Percentiles rank a stretch among this genome's conserved stretches.
Evolutionary conservation across 2,113 vertebrate species (phyloP).

Genomic region (Neolamprologus brichardi): DNA sequence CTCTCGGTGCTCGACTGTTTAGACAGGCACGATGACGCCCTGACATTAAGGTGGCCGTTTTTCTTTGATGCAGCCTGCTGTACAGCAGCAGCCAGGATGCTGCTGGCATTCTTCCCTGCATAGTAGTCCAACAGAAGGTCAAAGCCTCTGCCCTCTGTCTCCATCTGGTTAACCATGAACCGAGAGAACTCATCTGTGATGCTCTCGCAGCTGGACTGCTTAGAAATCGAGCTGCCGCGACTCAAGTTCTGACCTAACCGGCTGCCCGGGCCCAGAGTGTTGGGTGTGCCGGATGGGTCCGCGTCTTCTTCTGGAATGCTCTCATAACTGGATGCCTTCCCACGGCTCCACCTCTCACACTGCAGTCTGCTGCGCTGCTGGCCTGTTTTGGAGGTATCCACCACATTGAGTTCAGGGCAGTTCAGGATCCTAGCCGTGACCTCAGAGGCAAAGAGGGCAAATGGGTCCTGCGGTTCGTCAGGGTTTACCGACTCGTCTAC

Average conservation of each 20-base stretch:
- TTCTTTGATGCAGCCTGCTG: slow-evolving; percentile 84
- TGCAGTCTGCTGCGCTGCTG: slow-evolving; percentile 83
- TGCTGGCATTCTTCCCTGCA: slow-evolving; percentile 91
- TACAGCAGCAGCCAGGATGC: slow-evolving; percentile 84
- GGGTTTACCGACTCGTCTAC: slow-evolving; percentile 88
- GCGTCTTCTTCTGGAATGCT: slow-evolving; percentile 92
- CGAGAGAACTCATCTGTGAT: slow-evolving; percentile 97
- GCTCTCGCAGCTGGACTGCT: slow-evolving; percentile 97
- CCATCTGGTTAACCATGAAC: slow-evolving; percentile 99
- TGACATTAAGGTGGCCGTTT: slow-evolving; percentile 84
- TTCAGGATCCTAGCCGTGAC: slow-evolving; percentile 92
- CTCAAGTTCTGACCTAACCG: slow-evolving; percentile 84
- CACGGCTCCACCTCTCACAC: slow-evolving; percentile 87
- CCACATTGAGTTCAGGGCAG: slow-evolving; percentile 83
- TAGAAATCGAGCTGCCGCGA: slow-evolving; percentile 92
- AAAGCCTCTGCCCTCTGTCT: slow-evolving; percentile 90
- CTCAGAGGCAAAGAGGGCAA: slow-evolving; percentile 86
- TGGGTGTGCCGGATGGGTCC: slow-evolving; percentile 66
- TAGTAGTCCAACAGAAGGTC: slow-evolving; percentile 95
- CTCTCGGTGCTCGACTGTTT: slow-evolving; percentile 98
- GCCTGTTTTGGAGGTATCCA: slow-evolving; percentile 83
- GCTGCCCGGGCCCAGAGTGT: slow-evolving; percentile 74
- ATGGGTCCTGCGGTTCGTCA: slow-evolving; percentile 84
- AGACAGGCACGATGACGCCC: slow-evolving; percentile 81
- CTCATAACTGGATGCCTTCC: slow-evolving; percentile 89